Conservation (phyloP, 2,797 vertebrate species). For the Lithobates pipiens region DNA sequence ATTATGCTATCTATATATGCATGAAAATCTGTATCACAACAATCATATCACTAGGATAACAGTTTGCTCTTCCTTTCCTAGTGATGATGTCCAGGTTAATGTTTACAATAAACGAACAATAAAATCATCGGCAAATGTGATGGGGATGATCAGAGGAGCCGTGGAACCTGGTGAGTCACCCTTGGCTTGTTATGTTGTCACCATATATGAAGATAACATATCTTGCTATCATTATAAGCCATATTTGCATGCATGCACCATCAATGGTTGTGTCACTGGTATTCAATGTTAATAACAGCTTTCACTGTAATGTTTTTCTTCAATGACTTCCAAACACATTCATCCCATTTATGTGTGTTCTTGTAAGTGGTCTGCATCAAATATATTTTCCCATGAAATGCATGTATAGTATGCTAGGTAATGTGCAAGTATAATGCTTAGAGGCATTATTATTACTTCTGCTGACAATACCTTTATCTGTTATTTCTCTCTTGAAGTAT, state of each 20-base stretch:
- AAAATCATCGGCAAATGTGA: slow-evolving; percentile 84
- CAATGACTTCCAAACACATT: too few relatives aligned
- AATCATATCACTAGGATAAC: neutral
- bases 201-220: neutral
- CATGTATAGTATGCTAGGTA: too few relatives aligned
- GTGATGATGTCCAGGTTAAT: slow-evolving; percentile 80
- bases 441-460: too few relatives aligned
- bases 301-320: too few relatives aligned
- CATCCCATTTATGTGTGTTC: too few relatives aligned
- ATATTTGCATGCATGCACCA: neutral
- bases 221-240: neutral
- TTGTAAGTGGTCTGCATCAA: too few relatives aligned
- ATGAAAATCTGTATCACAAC: neutral
- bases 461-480: too few relatives aligned
- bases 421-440: too few relatives aligned
- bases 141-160: slow-evolving; percentile 86
- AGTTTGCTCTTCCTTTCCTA: slow-evolving; percentile 57
- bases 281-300: too few relatives aligned
- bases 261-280: neutral
- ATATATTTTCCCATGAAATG: too few relatives aligned
- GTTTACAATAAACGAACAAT: slow-evolving; percentile 75
- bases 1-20: too few relatives aligned
- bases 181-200: neutral
- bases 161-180: slow-evolving; percentile 83
- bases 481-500: too few relatives aligned